Conservation (phyloP, 2,113 vertebrate genomes). For the Bostrychus sinensis region DNA sequence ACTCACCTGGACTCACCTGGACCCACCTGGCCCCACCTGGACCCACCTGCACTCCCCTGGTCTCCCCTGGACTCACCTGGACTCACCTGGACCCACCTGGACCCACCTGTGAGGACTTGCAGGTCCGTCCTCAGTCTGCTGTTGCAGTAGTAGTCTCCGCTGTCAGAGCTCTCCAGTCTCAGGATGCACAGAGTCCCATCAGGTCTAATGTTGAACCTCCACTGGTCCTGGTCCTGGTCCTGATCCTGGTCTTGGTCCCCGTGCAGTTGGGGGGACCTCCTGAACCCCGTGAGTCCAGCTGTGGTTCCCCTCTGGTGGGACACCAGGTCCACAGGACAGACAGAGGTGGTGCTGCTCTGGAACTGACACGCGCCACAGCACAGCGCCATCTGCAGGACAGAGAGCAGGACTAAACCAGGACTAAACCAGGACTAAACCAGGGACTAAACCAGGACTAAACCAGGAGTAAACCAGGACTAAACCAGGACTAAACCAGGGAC, state of each 20-base stretch:
- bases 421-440: background rate
- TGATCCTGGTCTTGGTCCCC: conserved; percentile 10
- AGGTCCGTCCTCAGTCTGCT: conserved; percentile 51
- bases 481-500: background rate
- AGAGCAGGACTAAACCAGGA: background rate
- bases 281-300: conserved; percentile 58
- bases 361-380: conserved; percentile 47
- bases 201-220: conserved; percentile 20
- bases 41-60: too few relatives aligned
- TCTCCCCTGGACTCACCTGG: too few relatives aligned
- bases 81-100: too few relatives aligned
- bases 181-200: conserved; percentile 53
- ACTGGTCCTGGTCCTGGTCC: conserved; percentile 13
- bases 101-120: conserved; percentile 67
- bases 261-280: conserved; percentile 15
- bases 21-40: too few relatives aligned
- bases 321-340: conserved; percentile 39
- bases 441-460: background rate
- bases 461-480: background rate
- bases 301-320: background rate
- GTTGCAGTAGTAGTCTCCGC: conserved; percentile 65
- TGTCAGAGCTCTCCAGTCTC: conserved; percentile 35
- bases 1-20: too few relatives aligned
- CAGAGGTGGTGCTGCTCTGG: conserved; percentile 58
- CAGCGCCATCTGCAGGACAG: background rate